Conservation (phyloP, 2,113 vertebrate genomes). For the Pao palembangensis region DNA sequence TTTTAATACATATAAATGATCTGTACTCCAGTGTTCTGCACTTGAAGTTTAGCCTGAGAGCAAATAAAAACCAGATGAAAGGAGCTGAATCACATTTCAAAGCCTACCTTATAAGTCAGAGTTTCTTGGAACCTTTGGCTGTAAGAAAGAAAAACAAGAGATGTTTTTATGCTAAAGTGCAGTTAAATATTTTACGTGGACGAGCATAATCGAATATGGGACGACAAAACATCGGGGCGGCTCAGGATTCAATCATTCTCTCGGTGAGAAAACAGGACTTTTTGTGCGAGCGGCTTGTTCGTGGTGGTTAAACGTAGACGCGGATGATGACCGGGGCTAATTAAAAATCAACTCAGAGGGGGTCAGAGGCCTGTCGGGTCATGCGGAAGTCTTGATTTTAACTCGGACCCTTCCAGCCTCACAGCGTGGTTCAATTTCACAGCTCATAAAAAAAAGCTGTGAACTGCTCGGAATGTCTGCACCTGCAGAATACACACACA, state of each 20-base stretch:
- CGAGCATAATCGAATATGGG: too few relatives aligned
- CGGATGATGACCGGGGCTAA: conserved; percentile 16
- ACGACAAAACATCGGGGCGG: too few relatives aligned
- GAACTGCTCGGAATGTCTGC: conserved; percentile 53
- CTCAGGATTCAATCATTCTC: neutral
- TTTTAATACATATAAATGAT: neutral
- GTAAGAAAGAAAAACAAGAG: conserved; percentile 43
- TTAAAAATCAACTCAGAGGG: conserved; percentile 45
- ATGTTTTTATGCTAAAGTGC: conserved; percentile 1
- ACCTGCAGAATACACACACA: conserved; percentile 56
- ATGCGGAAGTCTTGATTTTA: conserved; percentile 24
- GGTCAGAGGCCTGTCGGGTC: conserved; percentile 21
- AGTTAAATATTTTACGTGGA: neutral
- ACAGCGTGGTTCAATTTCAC: conserved; percentile 41
- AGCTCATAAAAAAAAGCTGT: conserved; percentile 50
- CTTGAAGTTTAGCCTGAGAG: conserved; percentile 17
- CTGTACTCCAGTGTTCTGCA: conserved; percentile 10
- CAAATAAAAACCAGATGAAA: conserved; percentile 21
- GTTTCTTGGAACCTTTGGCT: conserved; percentile 85
- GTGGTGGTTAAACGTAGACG: conserved; percentile 13
- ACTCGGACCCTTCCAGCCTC: conserved; percentile 16
- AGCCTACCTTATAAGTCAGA: conserved; percentile 90
- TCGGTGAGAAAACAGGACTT: conserved; percentile 3
- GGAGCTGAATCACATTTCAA: conserved; percentile 14
- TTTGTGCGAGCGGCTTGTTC: conserved; percentile 1